Evolutionary conservation across 2,113 vertebrate species (phyloP).

Genomic region (Pardalotus punctatus): DNA sequence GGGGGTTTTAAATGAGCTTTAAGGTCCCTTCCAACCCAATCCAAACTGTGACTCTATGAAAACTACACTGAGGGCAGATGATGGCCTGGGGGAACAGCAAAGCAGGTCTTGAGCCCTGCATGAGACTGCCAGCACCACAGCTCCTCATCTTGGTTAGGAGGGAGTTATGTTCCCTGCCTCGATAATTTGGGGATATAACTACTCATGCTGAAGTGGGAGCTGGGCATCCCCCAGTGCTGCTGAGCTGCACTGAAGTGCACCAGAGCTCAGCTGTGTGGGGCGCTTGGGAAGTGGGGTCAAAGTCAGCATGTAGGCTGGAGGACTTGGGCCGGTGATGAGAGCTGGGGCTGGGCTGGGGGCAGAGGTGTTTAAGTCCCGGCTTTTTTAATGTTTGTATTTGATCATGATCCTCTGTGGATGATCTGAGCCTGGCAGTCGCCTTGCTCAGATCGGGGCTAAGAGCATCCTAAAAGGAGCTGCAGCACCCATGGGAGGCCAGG

Average conservation of each 20-base stretch:
- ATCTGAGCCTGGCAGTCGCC: neutral
- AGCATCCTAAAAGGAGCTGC: neutral
- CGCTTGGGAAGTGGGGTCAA: rapidly evolving
- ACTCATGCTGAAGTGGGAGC: neutral
- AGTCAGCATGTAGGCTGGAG: neutral
- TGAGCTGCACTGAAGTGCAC: neutral
- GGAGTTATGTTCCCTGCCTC: neutral
- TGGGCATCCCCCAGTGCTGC: neutral
- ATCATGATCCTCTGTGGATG: rapidly evolving
- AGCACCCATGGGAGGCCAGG: rapidly evolving
- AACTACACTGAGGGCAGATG: neutral
- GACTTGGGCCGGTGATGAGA: neutral
- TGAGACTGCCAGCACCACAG: neutral
- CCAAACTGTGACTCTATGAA: neutral
- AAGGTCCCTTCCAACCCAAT: neutral
- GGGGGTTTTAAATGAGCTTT: neutral
- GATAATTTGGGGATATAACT: neutral
- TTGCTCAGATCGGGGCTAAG: rapidly evolving
- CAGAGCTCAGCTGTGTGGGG: neutral
- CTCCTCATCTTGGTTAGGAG: neutral
- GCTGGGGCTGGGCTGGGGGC: neutral
- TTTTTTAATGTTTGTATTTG: neutral
- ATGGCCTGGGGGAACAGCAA: neutral
- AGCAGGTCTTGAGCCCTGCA: neutral
- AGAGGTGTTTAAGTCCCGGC: neutral